Conservation (phyloP, 2,888 invertebrate species). For the Leptogaster cylindrica region DNA sequence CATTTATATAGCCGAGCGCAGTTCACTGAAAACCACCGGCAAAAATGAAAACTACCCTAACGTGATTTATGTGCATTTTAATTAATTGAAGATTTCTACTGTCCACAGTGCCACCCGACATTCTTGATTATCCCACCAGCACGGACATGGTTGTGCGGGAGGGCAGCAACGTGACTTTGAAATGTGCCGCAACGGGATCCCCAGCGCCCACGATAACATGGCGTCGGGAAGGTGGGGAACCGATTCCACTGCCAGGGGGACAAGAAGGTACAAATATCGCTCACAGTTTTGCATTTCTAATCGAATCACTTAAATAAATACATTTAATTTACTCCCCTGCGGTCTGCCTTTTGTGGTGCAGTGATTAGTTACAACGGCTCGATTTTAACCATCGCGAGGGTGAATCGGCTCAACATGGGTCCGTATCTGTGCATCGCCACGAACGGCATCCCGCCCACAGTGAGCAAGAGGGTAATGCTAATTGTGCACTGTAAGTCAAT, state of each 20-base stretch:
- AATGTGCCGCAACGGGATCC: conserved; percentile 88
- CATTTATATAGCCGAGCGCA: conserved; percentile 6
- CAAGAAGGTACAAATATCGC: conserved; percentile 68
- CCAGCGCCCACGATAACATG: conserved; percentile 87
- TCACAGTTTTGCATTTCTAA: conserved; percentile 40
- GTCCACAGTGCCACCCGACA: conserved; percentile 79
- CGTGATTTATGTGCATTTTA: conserved; percentile 50
- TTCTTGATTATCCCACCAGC: conserved; percentile 82
- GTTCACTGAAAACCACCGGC: neutral
- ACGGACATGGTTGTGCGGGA: conserved; percentile 86
- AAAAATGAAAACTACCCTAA: too few species aligned
- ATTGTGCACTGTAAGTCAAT: conserved; percentile 81
- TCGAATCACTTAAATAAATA: conserved; percentile 10
- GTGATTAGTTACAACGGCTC: conserved; percentile 73
- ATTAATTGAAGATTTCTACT: conserved; percentile 43
- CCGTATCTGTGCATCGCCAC: conserved; percentile 82
- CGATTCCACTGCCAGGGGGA: conserved; percentile 73
- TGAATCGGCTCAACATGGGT: conserved; percentile 80
- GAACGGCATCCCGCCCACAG: conserved; percentile 81
- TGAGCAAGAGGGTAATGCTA: conserved; percentile 80
- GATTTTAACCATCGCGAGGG: conserved; percentile 73
- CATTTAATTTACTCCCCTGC: conserved; percentile 6
- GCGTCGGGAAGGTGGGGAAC: conserved; percentile 81
- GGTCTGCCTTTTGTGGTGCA: too few species aligned
- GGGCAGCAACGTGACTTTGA: conserved; percentile 82